These are phyloP conservation scores for Penaeus monodon DNA, from an alignment of 2,888 invertebrate genomes.

Conservation along the genomic window DNA sequence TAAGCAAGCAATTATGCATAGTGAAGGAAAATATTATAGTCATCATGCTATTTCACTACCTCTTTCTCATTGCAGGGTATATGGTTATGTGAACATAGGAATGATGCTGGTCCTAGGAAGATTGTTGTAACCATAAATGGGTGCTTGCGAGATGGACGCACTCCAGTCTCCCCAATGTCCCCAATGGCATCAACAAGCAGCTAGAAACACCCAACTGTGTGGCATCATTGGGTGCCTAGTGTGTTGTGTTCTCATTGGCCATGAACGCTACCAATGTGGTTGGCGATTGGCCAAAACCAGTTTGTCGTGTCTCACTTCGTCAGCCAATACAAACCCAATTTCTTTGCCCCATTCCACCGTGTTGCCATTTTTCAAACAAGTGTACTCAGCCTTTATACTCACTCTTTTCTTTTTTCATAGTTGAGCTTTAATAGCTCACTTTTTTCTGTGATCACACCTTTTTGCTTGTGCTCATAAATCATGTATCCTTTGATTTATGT, in stretches of 20 bases:
- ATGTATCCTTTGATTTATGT: background rate
- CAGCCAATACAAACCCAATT: slow-evolving; percentile 14
- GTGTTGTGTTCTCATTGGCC: slow-evolving; percentile 35
- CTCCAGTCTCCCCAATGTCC: slow-evolving; percentile 76
- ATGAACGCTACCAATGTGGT: slow-evolving; percentile 35
- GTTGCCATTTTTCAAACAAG: background rate
- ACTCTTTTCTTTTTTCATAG: background rate
- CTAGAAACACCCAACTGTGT: slow-evolving; percentile 54
- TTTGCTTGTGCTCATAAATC: background rate
- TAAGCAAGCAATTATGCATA: background rate
- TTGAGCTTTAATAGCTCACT: too few relatives aligned
- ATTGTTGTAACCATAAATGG: slow-evolving; percentile 89
- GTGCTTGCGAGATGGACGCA: slow-evolving; percentile 80
- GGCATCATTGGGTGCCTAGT: slow-evolving; percentile 49
- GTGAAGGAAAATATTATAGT: background rate
- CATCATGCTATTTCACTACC: background rate
- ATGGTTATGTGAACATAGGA: slow-evolving; percentile 97
- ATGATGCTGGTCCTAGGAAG: slow-evolving; percentile 94
- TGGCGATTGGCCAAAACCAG: slow-evolving; percentile 22
- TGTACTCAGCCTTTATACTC: background rate
- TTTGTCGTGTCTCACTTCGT: slow-evolving; percentile 25
- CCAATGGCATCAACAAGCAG: slow-evolving; percentile 91
- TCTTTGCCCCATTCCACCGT: slow-evolving; percentile 4
- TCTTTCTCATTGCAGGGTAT: slow-evolving; percentile 77
- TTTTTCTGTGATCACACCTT: too few relatives aligned